Evolutionary conservation across 2,113 vertebrate genomes (phyloP).

Genomic region (Trematomus loennbergii): DNA sequence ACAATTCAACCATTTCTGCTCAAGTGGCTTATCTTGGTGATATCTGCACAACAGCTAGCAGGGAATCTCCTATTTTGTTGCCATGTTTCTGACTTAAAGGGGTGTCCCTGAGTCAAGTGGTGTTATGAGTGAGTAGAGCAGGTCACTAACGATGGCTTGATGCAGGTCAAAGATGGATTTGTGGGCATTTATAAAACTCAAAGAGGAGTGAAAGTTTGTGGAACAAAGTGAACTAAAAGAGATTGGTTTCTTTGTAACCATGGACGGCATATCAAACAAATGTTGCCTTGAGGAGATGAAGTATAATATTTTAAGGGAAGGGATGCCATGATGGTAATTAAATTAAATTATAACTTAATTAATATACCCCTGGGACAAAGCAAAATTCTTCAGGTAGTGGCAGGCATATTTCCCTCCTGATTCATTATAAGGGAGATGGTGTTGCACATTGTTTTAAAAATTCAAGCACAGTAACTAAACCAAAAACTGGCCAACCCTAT

Average conservation of each 20-base stretch:
- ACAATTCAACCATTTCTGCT: slow-evolving; percentile 2
- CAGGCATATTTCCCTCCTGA: neutral
- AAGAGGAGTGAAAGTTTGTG: neutral
- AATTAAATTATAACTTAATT: neutral
- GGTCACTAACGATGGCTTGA: neutral
- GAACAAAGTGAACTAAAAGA: neutral
- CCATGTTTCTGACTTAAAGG: neutral
- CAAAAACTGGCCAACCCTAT: too few relatives aligned
- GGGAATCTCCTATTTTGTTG: neutral
- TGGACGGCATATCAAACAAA: neutral
- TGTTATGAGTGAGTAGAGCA: neutral
- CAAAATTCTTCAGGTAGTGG: neutral
- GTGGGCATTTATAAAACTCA: neutral
- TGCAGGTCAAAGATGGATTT: neutral
- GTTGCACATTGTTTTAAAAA: neutral
- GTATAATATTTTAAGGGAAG: neutral
- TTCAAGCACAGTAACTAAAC: too few relatives aligned
- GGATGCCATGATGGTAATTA: neutral
- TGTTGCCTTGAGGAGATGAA: neutral
- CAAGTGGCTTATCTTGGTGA: neutral
- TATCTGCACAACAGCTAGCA: neutral
- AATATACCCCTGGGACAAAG: too few relatives aligned
- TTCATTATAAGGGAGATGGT: neutral
- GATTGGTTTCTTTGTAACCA: neutral
- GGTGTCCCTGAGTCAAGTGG: slow-evolving; percentile 2